Evolutionary conservation across 35 echinoderm and acorn worm genomes (phyloP), one percentile per base, ranked within the genome.

Genomic region (Acanthaster planci): DNA sequence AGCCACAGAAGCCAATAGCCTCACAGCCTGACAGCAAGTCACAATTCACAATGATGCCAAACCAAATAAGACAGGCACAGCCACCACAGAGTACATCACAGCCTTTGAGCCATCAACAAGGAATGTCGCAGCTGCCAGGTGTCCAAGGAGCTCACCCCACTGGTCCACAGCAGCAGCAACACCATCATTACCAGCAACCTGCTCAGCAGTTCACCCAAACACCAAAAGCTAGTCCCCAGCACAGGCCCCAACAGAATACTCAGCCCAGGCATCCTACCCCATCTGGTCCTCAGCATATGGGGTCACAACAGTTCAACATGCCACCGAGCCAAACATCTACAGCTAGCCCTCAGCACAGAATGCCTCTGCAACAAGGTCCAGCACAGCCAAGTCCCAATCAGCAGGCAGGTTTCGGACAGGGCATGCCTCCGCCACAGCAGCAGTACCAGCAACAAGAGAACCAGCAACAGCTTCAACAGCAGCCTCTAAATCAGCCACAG

Each of bases 181-280:
- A 84, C 35, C 81, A 77, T 51, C 67, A 77, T 14, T 47, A 75
- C 37, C 87, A 85, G 42, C 83, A 79, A 79, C 86, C 68, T 19
- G 15, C 27, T 39, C 79, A 75, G 44, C 85, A 52, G n/a, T 5
- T 19, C 10, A 80, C 12, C 19, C 84, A 34, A 78, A 32, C 60
- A 12, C 84, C 87, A 35, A 77, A 77, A 76, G 52, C 78, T 38
- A 86, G 75, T 72, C 40, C 12, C 44, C 56, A 80, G 44, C 67
- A 79, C 7, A 72, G 80, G 39, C 76, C 76, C 22, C 86, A 87
- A 39, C 87, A 89, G 42, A 5, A 29, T 58, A 76, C 39, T 19
- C 84, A 55, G 40, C 84, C 82, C 76, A 67, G 60, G 42, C 6
- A 55, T 76, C 27, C 51, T 50, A 40, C 47, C 0, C 87, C 76